These are phyloP conservation scores for Colletes collaris DNA, from an alignment of 2,888 invertebrate genomes.

Conservation along the genomic window DNA sequence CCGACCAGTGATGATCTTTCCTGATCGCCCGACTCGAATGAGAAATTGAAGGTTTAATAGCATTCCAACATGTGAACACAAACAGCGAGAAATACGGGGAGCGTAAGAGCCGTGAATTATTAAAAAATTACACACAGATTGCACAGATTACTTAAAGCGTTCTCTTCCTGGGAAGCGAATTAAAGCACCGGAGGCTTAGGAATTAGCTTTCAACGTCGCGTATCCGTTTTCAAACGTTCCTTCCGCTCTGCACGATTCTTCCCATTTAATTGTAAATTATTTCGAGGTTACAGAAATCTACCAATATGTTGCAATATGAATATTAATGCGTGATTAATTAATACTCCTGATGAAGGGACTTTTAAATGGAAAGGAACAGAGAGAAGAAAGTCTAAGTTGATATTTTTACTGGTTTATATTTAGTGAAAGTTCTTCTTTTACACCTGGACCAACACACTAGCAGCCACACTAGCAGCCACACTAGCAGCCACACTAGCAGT, in stretches of 20 bases:
- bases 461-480: no score
- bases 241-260: background rate
- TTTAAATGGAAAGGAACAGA: no score
- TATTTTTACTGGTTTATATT: no score
- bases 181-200: background rate
- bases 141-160: background rate
- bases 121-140: slow-evolving; percentile 14
- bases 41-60: slow-evolving; percentile 15
- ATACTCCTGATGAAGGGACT: no score
- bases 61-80: slow-evolving; percentile 21
- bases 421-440: no score
- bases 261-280: no score
- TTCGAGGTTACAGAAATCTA: background rate
- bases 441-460: no score
- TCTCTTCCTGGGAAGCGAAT: slow-evolving; percentile 7
- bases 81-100: background rate
- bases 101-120: background rate
- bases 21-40: slow-evolving; percentile 17
- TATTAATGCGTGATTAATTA: no score
- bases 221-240: background rate
- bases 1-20: slow-evolving; percentile 30
- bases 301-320: background rate
- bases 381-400: no score
- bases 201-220: background rate
- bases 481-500: no score